Evolutionary conservation across 2,888 invertebrate species (phyloP), one percentile per base, ranked within the genome.

Genomic region (Palloptera scutellata): DNA sequence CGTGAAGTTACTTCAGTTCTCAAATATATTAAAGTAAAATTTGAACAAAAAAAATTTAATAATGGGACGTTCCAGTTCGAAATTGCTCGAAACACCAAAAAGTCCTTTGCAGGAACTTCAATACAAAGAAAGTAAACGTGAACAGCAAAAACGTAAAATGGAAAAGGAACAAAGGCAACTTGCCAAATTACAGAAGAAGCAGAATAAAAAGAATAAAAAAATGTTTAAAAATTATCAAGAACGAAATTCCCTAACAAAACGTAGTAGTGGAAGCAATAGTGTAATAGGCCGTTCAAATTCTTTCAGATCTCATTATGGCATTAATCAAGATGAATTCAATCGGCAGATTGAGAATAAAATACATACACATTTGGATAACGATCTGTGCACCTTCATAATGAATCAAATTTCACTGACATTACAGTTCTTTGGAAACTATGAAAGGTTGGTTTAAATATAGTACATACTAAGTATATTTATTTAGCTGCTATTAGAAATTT

Each of bases 341-440:
- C 74, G 75, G 0, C 71, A 68, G 12, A 76, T 79, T 58, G 78
- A 80, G 73, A 74, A 69, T 86, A 89, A 61, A 83, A 90, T 66
- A 81, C 86, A 57, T 85, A 86, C 55, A 86, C 93, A 86, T 85
- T 87, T 73, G 86, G 87, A 75, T 88, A 90, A 77, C 8, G 88
- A 91, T 74, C 87, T 91, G 8, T 89, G 92, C 76, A 86, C 88
- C 4, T 94, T 94, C 81, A 85, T 94, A 11, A 83, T 94, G 12
- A 93, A 94, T 80, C 92, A 94, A 80, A 88, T 93, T 66, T 86
- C 93, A 64, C 87, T 93, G 81, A 89, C 90, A 13, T 87, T 92
- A 20, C 92, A 93, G 84, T 93, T 94, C 85, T 93, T 92, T 77
- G 89, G 90, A 73, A 91, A 94, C 81, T 93, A 89, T 78, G 91